phyloP scores from a whole-genome alignment of 2,888 invertebrate genomes.

The Diabrotica balteata region DNA sequence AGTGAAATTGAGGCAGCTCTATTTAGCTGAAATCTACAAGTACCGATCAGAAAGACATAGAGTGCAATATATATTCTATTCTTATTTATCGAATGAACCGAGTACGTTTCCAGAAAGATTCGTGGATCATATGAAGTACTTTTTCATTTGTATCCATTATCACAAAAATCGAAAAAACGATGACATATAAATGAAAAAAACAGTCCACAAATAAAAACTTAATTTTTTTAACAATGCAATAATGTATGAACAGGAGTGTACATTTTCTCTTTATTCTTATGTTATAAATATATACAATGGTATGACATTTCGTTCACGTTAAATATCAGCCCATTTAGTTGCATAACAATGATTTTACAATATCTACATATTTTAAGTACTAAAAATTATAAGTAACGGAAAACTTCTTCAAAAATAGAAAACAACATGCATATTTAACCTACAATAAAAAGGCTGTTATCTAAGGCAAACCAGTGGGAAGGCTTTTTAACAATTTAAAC shows the following conservation, averaged over 20 bases:
- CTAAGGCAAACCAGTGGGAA: constrained; percentile 46
- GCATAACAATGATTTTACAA: constrained; percentile 46
- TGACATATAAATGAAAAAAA: constrained; percentile 47
- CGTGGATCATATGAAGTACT: constrained; percentile 1
- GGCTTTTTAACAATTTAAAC: constrained; percentile 43
- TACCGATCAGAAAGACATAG: constrained; percentile 40
- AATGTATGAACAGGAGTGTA: constrained; percentile 55
- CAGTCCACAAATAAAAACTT: constrained; percentile 56
- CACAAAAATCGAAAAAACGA: constrained; percentile 24
- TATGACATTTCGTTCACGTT: constrained; percentile 43
- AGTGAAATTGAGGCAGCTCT: constrained; percentile 39
- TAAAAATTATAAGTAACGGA: constrained; percentile 40
- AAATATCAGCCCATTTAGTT: constrained; percentile 46
- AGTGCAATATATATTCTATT: constrained; percentile 35
- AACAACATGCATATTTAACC: constrained; percentile 38
- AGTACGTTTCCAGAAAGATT: constrained; percentile 1
- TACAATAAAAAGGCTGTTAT: constrained; percentile 47
- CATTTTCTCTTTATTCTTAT: constrained; percentile 47
- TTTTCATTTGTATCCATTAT: constrained; percentile 6
- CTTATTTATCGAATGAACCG: constrained; percentile 18
- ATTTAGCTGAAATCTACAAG: constrained; percentile 39
- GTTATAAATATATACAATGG: constrained; percentile 49
- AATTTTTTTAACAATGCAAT: constrained; percentile 55
- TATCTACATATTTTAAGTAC: constrained; percentile 47
- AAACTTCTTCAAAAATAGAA: constrained; percentile 35